Conservation (phyloP, 1,140 invertebrate genomes). For the Trinorchestia longiramus region DNA sequence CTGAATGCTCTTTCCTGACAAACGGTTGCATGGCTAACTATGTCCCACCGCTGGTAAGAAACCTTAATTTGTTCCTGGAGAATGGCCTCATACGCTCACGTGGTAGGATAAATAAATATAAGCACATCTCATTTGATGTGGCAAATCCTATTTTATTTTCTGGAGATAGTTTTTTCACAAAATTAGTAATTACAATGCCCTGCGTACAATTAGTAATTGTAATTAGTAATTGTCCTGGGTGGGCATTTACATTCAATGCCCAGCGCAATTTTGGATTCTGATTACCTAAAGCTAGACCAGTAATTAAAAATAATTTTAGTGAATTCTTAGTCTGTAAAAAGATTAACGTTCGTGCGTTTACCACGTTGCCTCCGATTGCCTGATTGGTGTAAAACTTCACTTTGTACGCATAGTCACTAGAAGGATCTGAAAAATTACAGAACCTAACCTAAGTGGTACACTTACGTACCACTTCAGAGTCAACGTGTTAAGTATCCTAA, state of each 20-base stretch:
- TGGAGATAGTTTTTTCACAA: background rate
- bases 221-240: background rate
- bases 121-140: background rate
- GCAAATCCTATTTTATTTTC: background rate
- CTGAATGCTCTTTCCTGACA: no score
- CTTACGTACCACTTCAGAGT: no score
- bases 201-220: no score
- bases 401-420: no score
- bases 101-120: background rate
- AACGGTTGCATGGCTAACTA: no score
- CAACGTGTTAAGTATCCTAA: conserved; percentile 51
- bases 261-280: conserved; percentile 14
- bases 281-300: background rate
- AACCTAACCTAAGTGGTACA: no score
- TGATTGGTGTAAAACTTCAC: no score
- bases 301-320: background rate
- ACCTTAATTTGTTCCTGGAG: background rate
- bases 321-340: background rate
- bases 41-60: background rate
- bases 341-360: background rate
- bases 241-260: background rate
- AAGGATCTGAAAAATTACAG: no score
- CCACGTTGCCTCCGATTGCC: no score
- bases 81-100: background rate
- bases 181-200: background rate